Evolutionary conservation across 2,797 vertebrate species (phyloP), one percentile per base, ranked within the genome.

Genomic region (Tadarida brasiliensis): DNA sequence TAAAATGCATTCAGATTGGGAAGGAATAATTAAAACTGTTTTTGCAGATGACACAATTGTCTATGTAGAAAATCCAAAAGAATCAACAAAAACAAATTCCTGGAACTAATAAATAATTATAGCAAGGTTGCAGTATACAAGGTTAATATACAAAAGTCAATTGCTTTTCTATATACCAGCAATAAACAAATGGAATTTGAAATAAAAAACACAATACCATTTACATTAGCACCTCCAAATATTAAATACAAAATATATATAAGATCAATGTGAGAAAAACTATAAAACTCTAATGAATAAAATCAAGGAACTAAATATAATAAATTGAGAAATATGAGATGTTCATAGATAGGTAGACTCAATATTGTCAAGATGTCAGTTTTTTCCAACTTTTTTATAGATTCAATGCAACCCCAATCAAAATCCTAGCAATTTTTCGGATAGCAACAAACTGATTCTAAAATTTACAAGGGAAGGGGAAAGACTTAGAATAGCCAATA

Each of bases 261-360:
- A 26, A 76, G 35, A 47, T 44, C 7, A 67, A 56, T 65, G 35
- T 33, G 20, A 92, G 22, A 28, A 76, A 67, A 63, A 65, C 80
- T 76, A 26, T 11, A 56, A 26, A 56, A 67, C 33, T 74, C 19
- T 65, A 30, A 56, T 47, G 20, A 92, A 44, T 26, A 9, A 92
- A 84, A 85, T 92, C 28, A 67, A 85, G 59, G 15, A 67, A 47
- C 33, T 92, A 76, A n/a, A 74, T 57, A 85, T 77, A 92, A 92
- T 33, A 61, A 68, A 39, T 35, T 35, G 35, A 56, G 20, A 76
- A 28, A 84, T 39, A 65, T 12, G 19, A 7, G 9, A 92, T 20
- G 33, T 76, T 84, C 59, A 65, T 63, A 61, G 39, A 44, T 33
- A 84, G 28, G 49, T 84, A n/a, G 39, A 44, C 39, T 44, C 39